These are phyloP conservation scores for Chondrosia reniformis DNA, from an alignment of 37 sponge, comb jelly and placozoan genomes.

Conservation along the genomic window DNA sequence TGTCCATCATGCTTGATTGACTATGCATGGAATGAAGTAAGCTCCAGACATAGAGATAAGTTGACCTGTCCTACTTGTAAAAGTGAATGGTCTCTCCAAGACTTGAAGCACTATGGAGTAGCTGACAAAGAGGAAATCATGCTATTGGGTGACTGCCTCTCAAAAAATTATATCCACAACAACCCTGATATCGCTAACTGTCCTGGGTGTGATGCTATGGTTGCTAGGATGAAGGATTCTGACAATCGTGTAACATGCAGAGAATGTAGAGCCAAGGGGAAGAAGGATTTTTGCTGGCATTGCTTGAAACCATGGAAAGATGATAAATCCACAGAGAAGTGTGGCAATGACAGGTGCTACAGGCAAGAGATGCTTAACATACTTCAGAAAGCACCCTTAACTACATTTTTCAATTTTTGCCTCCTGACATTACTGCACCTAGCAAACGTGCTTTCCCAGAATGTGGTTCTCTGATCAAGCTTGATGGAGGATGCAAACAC, in stretches of 20 bases:
- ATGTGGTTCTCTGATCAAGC: slow-evolving; percentile 48
- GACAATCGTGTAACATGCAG: slow-evolving; percentile 28
- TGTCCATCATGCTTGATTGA: slow-evolving; percentile 24
- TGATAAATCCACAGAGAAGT: not conserved
- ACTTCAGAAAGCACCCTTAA: slow-evolving; percentile 26
- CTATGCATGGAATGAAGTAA: slow-evolving; percentile 18
- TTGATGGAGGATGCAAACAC: slow-evolving; percentile 47
- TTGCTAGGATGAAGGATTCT: slow-evolving; percentile 18
- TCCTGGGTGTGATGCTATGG: slow-evolving; percentile 31
- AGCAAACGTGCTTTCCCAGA: slow-evolving; percentile 33
- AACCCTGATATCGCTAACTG: slow-evolving; percentile 34
- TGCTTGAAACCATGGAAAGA: slow-evolving; percentile 44
- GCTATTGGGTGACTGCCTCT: slow-evolving; percentile 9
- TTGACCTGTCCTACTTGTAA: slow-evolving; percentile 12
- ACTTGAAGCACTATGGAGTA: slow-evolving; percentile 23
- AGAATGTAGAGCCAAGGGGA: slow-evolving; percentile 31
- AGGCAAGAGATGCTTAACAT: slow-evolving; percentile 2
- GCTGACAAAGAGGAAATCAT: slow-evolving; percentile 21
- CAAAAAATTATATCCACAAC: slow-evolving; percentile 23
- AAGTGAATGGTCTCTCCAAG: slow-evolving; percentile 32
- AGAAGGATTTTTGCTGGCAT: slow-evolving; percentile 37
- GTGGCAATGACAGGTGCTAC: slow-evolving; percentile 45
- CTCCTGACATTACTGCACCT: slow-evolving; percentile 29
- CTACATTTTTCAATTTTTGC: slow-evolving; percentile 7
- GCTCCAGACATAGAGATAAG: slow-evolving; percentile 12